Evolutionary conservation across 2,113 vertebrate species (phyloP).

Genomic region (Columba janthina): DNA sequence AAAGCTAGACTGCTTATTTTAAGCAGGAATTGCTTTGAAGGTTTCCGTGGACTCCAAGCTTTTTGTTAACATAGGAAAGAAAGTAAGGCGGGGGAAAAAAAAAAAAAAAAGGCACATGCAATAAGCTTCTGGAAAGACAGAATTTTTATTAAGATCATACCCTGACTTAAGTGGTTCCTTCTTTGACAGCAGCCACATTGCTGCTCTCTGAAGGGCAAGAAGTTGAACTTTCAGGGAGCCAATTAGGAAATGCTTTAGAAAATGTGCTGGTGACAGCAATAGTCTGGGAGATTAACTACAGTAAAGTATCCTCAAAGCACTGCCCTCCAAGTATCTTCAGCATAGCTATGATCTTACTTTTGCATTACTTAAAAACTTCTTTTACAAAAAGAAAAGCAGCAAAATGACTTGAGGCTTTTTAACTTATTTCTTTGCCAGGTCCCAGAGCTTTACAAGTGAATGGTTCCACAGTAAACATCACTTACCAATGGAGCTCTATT

Average conservation of each 20-base stretch:
- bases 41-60: background rate
- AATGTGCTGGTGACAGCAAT: background rate
- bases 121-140: background rate
- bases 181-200: background rate
- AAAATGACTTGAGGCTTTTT: background rate
- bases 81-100: background rate
- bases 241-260: conserved; percentile 26
- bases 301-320: background rate
- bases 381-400: background rate
- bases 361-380: background rate
- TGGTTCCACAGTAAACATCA: background rate
- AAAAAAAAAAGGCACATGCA: background rate
- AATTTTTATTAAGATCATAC: background rate
- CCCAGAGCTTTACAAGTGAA: background rate
- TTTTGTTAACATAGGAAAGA: background rate
- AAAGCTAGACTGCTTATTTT: background rate
- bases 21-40: background rate
- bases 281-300: background rate
- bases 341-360: background rate
- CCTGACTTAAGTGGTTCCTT: background rate
- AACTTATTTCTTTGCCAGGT: background rate
- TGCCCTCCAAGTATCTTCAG: background rate
- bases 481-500: background rate
- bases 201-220: background rate
- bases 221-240: conserved; percentile 17